phyloP scores from a whole-genome alignment of 2,888 invertebrate genomes.

The Podabrus alpinus region DNA sequence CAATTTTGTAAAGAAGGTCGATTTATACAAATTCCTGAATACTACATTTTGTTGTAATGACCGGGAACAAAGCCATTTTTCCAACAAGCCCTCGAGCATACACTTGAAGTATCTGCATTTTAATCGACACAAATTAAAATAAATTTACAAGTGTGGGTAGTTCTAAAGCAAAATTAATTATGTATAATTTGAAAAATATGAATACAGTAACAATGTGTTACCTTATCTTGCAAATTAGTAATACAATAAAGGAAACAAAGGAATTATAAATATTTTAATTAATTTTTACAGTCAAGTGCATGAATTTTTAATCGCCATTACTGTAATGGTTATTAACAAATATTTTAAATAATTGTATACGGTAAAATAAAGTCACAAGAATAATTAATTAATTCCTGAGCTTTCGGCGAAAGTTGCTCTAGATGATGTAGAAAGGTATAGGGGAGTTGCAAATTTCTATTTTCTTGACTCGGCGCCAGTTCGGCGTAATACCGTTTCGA shows the following conservation, averaged over 20 bases:
- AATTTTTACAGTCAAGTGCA: neutral
- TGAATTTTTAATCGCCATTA: neutral
- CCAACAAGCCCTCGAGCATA: neutral
- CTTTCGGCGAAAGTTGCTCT: neutral
- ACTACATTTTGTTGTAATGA: neutral
- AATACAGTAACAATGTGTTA: neutral
- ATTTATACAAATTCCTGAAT: neutral
- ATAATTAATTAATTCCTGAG: neutral
- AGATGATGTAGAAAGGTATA: neutral
- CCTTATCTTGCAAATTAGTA: neutral
- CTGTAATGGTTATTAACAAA: neutral
- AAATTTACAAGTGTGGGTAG: neutral
- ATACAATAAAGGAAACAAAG: neutral
- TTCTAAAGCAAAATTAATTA: neutral
- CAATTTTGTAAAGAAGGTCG: neutral
- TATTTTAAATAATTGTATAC: neutral
- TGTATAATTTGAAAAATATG: neutral
- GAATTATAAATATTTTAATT: neutral
- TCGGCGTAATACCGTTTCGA: no score
- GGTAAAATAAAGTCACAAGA: neutral
- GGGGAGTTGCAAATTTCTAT: neutral
- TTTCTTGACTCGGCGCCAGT: no score
- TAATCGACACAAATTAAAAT: neutral
- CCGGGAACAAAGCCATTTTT: neutral
- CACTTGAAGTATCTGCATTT: neutral